Evolutionary conservation across 2,888 invertebrate species (phyloP), one percentile per base, ranked within the genome.

Genomic region (Orthosia cruda): DNA sequence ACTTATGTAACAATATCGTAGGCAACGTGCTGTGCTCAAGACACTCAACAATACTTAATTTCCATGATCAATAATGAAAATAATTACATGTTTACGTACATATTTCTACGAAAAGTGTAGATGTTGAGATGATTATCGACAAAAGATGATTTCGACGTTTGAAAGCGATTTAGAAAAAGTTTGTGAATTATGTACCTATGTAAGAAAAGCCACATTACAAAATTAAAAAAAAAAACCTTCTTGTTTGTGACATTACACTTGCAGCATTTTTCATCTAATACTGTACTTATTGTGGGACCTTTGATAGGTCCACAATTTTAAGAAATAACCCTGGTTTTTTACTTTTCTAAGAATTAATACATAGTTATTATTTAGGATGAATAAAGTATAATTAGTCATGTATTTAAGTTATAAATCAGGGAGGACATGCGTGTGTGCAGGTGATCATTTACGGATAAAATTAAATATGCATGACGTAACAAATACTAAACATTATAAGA

Each of bases 271-370:
- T 49, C 54, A 65, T 23, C 54, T 69, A 57, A 59, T 63, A 71
- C 63, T 61, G 47, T 57, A 72, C 52, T 66, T 59, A 67, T 67
- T 54, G 26, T 23, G 70, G 57, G 67, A 71, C 67, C 63, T 49
- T 58, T 64, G 70, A 54, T 75, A 61, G 73, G 64, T 74, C 71
- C 58, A 80, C 50, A 63, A 63, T 69, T 32, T 61, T 54, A 72
- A 74, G 65, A 85, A 72, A 74, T 63, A 85, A 87, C 86, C 83
- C 87, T 86, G 86, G 86, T 85, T 66, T 49, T 79, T 71, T 63
- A 72, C 45, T 72, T 66, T 72, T 64, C 26, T 71, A 75, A 72
- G 58, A 74, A 77, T 79, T 23, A 79, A 71, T 77, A 77, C 75
- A 78, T 80, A 85, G 57, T 65, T 73, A 59, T 58, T 57, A 64